A percentile compares a stretch with the other conserved stretches of the same genome.
phyloP scores from a whole-genome alignment of 2,888 invertebrate species.

The Stenchaetothrips biformis region DNA sequence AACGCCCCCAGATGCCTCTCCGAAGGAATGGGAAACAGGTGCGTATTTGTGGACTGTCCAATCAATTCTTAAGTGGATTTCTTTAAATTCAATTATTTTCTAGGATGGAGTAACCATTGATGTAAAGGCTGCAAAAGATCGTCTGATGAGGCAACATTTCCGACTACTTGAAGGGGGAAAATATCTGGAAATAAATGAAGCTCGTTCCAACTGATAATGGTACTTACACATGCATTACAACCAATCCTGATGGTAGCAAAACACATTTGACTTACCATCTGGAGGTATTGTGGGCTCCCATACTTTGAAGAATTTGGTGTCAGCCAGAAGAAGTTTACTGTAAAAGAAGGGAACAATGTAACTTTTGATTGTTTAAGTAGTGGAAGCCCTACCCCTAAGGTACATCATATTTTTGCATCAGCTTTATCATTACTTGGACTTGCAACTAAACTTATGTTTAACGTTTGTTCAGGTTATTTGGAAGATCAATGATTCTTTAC shows the following conservation, averaged over 20 bases:
- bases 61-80: neutral
- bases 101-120: constrained; percentile 35
- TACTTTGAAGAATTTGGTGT: constrained; percentile 39
- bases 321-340: constrained; percentile 41
- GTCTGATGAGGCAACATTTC: constrained; percentile 37
- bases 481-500: constrained; percentile 37
- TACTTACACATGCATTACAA: constrained; percentile 56
- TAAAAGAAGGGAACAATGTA: constrained; percentile 48
- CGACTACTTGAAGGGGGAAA: constrained; percentile 35
- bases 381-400: constrained; percentile 49
- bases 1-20: constrained; percentile 39
- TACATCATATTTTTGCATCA: constrained; percentile 36
- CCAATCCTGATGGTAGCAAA: constrained; percentile 55
- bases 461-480: constrained; percentile 36
- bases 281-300: constrained; percentile 53
- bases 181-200: constrained; percentile 37
- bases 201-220: constrained; percentile 47
- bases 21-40: constrained; percentile 40
- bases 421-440: no score
- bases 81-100: neutral
- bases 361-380: constrained; percentile 49
- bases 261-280: constrained; percentile 50
- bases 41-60: constrained; percentile 10
- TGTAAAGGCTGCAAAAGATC: constrained; percentile 34
- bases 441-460: neutral